These are phyloP conservation scores for Olivierus martensii DNA, from an alignment of 1,140 invertebrate species.

Conservation along the genomic window DNA sequence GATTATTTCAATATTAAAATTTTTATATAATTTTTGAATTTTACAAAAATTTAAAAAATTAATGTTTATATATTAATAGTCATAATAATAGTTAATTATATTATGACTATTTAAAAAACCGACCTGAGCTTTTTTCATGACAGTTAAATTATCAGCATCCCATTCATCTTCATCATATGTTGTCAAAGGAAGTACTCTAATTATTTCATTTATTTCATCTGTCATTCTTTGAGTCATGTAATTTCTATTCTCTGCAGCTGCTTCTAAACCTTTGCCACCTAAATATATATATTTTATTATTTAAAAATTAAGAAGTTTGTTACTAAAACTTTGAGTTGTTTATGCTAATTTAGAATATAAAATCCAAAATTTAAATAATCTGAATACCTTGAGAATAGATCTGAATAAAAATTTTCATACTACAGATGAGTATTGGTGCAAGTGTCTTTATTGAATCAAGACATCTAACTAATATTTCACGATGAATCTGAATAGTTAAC, in stretches of 20 bases:
- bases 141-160: constrained; percentile 84
- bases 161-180: constrained; percentile 98
- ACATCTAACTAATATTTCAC: constrained; percentile 81
- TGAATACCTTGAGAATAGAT: constrained; percentile 61
- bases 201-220: constrained; percentile 97
- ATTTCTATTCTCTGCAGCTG: constrained; percentile 92
- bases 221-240: constrained; percentile 89
- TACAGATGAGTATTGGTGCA: constrained; percentile 94
- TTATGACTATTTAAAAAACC: background rate
- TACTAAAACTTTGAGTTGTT: too few species aligned
- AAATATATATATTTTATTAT: too few species aligned
- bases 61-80: too few species aligned
- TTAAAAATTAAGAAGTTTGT: too few species aligned
- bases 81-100: background rate
- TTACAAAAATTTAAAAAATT: too few species aligned
- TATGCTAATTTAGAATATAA: too few species aligned
- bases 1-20: too few species aligned
- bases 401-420: constrained; percentile 98
- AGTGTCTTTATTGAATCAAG: constrained; percentile 91
- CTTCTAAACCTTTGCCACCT: constrained; percentile 70
- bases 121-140: constrained; percentile 59
- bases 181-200: constrained; percentile 89
- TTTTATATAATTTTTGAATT: too few species aligned
- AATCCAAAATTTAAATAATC: too few species aligned
- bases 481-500: constrained; percentile 93